These are phyloP conservation scores for Arctocebus calabarensis DNA, from an alignment of 2,797 vertebrate genomes.

Conservation along the genomic window DNA sequence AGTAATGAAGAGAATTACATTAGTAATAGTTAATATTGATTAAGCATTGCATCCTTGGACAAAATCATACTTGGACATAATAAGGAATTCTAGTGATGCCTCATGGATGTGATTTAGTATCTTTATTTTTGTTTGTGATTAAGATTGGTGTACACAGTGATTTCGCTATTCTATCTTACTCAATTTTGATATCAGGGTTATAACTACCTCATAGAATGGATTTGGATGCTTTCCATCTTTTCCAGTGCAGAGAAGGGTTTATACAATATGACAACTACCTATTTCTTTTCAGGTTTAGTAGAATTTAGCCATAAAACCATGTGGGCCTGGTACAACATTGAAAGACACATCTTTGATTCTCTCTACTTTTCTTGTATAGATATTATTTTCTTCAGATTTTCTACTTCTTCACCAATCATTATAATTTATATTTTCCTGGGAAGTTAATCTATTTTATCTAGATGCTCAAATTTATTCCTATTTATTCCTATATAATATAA, in stretches of 20 bases:
- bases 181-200: background rate
- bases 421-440: background rate
- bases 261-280: background rate
- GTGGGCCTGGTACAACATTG: background rate
- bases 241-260: background rate
- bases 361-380: background rate
- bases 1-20: background rate
- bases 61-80: background rate
- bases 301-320: conserved; percentile 12
- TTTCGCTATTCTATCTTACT: background rate
- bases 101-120: background rate
- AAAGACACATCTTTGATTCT: background rate
- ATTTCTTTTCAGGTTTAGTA: background rate
- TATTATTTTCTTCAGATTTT: conserved; percentile 28
- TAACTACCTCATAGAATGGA: background rate
- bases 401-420: background rate
- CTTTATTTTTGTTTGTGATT: background rate
- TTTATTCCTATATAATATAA: background rate
- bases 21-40: conserved; percentile 14
- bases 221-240: conserved; percentile 9
- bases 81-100: background rate
- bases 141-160: background rate
- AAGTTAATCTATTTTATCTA: conserved; percentile 26
- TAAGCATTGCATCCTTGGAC: background rate
- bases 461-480: background rate